Conservation (phyloP, 2,797 vertebrate genomes). For the Gymnopithys bicolor region DNA sequence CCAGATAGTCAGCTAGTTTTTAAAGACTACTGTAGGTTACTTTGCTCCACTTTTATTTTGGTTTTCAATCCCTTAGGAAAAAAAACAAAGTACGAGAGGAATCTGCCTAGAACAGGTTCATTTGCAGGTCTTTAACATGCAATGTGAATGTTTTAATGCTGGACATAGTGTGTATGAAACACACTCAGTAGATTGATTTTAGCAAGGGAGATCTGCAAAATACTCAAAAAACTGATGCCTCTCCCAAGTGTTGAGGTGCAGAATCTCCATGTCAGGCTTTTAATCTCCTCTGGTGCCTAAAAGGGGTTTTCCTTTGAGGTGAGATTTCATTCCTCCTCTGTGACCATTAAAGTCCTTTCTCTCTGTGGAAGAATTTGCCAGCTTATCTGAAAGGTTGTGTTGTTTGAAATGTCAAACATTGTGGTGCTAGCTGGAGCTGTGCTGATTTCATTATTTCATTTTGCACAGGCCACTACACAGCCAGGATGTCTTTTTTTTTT, state of each 20-base stretch:
- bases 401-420: conserved; percentile 24
- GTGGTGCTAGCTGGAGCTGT: not conserved
- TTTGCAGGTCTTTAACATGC: not conserved
- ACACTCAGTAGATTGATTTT: not conserved
- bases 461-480: not conserved
- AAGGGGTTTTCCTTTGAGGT: not conserved
- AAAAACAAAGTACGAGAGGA: not conserved
- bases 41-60: not conserved
- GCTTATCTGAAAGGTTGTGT: not conserved
- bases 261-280: not conserved
- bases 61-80: not conserved
- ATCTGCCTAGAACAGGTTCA: not conserved
- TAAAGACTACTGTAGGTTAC: not conserved
- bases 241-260: not conserved
- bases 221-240: not conserved
- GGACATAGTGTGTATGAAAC: not conserved
- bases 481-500: not conserved
- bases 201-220: not conserved
- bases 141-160: not conserved
- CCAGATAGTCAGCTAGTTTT: not conserved
- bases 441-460: conserved; percentile 7
- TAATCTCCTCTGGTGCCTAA: not conserved
- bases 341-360: not conserved
- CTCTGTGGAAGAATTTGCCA: not conserved
- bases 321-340: not conserved